Conservation (phyloP, 1,140 invertebrate genomes). For the Eueides isabella region DNA sequence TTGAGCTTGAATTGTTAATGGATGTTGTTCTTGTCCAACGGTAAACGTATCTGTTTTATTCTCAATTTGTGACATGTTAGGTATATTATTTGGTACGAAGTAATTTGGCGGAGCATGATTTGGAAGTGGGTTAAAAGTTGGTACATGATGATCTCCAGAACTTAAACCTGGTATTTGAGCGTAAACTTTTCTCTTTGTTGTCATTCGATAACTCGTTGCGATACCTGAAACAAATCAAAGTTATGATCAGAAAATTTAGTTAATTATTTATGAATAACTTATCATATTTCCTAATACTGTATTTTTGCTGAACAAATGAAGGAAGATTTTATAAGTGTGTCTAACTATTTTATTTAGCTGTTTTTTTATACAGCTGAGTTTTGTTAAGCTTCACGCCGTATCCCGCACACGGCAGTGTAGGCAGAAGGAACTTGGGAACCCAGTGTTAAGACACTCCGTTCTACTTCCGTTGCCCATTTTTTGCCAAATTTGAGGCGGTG, state of each 20-base stretch:
- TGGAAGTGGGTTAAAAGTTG: slow-evolving; percentile 32
- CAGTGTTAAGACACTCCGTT: too few species aligned
- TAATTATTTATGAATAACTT: background rate
- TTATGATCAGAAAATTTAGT: background rate
- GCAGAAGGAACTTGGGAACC: too few species aligned
- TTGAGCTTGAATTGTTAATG: background rate
- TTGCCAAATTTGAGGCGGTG: too few species aligned
- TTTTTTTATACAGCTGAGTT: too few species aligned
- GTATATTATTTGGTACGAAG: slow-evolving; percentile 30
- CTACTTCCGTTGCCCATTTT: too few species aligned
- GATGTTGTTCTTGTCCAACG: background rate
- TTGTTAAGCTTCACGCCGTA: too few species aligned
- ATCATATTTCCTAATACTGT: background rate
- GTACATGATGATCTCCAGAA: slow-evolving; percentile 48
- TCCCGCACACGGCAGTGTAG: too few species aligned
- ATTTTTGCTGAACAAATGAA: too few species aligned
- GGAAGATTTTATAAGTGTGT: too few species aligned
- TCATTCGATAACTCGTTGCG: slow-evolving; percentile 77
- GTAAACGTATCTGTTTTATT: background rate
- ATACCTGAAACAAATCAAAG: slow-evolving; percentile 62
- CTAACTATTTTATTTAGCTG: too few species aligned
- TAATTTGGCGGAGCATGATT: slow-evolving; percentile 27
- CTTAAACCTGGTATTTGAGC: slow-evolving; percentile 83
- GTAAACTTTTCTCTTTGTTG: slow-evolving; percentile 82
- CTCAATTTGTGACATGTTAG: background rate